Evolutionary conservation across 1,140 invertebrate genomes (phyloP), one percentile per base, ranked within the genome.

Genomic region (Sesamia nonagrioides): DNA sequence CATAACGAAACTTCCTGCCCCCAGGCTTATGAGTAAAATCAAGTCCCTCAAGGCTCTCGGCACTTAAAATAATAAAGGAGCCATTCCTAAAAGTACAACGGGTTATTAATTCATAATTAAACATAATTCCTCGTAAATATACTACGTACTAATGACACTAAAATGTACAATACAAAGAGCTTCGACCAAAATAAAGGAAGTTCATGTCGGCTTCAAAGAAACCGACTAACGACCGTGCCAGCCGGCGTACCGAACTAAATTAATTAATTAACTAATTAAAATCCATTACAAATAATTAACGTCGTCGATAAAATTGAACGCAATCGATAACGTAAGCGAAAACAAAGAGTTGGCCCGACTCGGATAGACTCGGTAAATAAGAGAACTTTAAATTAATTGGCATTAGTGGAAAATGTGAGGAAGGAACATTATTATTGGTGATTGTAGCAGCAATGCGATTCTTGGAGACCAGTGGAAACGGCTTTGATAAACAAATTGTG

Each of bases 221-320:
- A 82, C 90, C 89, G 90, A 82, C 83, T 60, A 73, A 81, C 79
- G 78, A 77, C 74, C 80, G 66, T 71, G 58, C 79, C 82, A 79
- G 79, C 79, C 85, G 86, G 88, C 89, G 82, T 79, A 84, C 82
- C 86, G 88, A 89, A 91, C 87, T 89, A 91, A 94, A 90, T 92
- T 89, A 92, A 91, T 92, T 91, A 94, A 94, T 94, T 92, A 93
- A 91, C 91, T 93, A 92, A 93, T 94, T 94, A 91, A 90, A 91
- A 91, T 83, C 92, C 90, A 94, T 94, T 93, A 94, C 91, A 93
- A 92, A 92, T 94, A 94, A 93, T 93, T 92, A 93, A 89, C 82
- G 85, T 80, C 79, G 86, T 82, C 90, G 91, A 91, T 94, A 91
- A 92, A 91, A 91, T 91, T 89, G 85, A 89, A 85, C 85, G 63